Evolutionary conservation across 2,113 vertebrate genomes (phyloP).

Genomic region (Oxyruncus cristatus): DNA sequence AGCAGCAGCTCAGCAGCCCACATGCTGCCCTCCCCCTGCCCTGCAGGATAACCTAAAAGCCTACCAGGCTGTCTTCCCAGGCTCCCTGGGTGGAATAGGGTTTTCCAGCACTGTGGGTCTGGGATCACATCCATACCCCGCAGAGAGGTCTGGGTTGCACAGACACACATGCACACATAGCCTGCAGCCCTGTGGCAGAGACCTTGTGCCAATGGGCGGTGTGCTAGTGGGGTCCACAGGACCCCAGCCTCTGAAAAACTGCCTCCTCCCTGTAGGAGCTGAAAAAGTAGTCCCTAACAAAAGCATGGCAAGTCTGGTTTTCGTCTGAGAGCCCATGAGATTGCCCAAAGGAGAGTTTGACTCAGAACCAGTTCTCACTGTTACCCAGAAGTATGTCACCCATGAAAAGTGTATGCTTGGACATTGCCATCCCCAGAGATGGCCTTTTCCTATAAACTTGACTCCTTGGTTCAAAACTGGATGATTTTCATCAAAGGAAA

Average conservation of each 20-base stretch:
- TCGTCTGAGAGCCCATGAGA: background rate
- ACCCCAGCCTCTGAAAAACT: background rate
- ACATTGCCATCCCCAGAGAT: background rate
- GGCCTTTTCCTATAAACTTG: fast-evolving
- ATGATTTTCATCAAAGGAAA: background rate
- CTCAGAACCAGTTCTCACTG: background rate
- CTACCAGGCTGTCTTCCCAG: background rate
- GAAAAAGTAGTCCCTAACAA: background rate
- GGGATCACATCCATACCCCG: background rate
- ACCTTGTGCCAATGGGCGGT: background rate
- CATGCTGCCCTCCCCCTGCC: background rate
- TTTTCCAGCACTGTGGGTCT: background rate
- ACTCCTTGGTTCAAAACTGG: background rate
- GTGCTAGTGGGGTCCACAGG: background rate
- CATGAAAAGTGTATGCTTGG: background rate
- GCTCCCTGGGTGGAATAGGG: fast-evolving
- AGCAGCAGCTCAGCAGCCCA: background rate
- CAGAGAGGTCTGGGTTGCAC: background rate
- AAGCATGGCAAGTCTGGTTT: background rate
- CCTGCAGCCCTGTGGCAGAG: background rate
- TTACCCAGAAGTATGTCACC: background rate
- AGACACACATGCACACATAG: background rate
- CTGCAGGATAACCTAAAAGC: fast-evolving
- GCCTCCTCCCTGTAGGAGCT: background rate
- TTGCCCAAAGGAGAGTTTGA: background rate